These are phyloP conservation scores for Datnioides undecimradiatus DNA, from an alignment of 2,113 vertebrate species.

Conservation along the genomic window DNA sequence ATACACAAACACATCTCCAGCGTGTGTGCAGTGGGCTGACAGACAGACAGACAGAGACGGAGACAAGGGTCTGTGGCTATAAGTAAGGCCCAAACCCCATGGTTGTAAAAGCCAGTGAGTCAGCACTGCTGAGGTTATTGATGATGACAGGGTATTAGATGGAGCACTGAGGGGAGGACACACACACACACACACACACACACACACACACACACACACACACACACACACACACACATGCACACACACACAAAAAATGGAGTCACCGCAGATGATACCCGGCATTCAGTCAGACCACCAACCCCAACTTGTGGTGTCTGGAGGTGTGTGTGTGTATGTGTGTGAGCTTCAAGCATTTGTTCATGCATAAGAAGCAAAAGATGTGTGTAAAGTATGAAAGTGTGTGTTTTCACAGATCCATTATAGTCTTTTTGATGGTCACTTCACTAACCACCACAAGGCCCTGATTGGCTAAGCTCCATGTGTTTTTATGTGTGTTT, in stretches of 20 bases:
- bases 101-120: constrained; percentile 78
- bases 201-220: constrained; percentile 28
- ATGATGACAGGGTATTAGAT: constrained; percentile 85
- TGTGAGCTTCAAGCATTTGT: constrained; percentile 34
- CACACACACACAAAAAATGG: constrained; percentile 20
- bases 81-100: constrained; percentile 74
- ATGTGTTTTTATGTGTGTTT: constrained; percentile 20
- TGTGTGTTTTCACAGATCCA: constrained; percentile 29
- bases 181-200: constrained; percentile 14
- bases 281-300: constrained; percentile 68
- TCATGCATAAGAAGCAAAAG: constrained; percentile 25
- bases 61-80: constrained; percentile 76
- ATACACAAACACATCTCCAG: background rate
- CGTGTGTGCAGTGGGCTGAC: constrained; percentile 35
- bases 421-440: constrained; percentile 53
- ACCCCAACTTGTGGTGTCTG: constrained; percentile 64
- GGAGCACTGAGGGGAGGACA: constrained; percentile 52
- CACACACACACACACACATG: constrained; percentile 21
- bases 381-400: constrained; percentile 6
- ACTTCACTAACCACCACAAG: constrained; percentile 28
- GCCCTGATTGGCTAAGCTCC: constrained; percentile 28
- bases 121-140: constrained; percentile 82
- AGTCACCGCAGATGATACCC: constrained; percentile 70
- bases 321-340: constrained; percentile 35
- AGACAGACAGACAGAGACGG: constrained; percentile 69